Evolutionary conservation across 2,888 invertebrate species (phyloP), one percentile per base, ranked within the genome.

Genomic region (Margaritifera margaritifera): DNA sequence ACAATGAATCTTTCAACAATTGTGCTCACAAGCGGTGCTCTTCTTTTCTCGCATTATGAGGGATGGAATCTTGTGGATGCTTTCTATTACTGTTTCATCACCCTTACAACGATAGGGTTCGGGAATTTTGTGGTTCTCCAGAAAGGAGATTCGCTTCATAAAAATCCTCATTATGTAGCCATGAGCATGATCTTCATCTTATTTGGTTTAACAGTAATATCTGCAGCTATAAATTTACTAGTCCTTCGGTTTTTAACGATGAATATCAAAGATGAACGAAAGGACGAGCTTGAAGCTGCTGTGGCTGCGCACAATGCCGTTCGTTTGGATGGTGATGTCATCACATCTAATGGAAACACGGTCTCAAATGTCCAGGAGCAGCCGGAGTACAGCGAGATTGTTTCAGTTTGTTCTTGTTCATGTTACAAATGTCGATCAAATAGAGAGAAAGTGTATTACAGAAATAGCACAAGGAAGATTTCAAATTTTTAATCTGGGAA

Each of bases 71-170:
- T 98, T 90, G 84, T 91, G 56, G 90, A 91, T 72, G 95, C 97
- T 84, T 97, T 98, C 87, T 99, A 99, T 89, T 99, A 99, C 89
- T 99, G 99, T 89, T 98, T 99, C 89, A 98, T 99, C n/a, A 99
- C 98, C 0, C 92, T 98, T 54, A 99, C 98, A 2, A 99, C 98
- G 11, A 99, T 98, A 76, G 91, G 99, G 79, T 99, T 99, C 91
- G 99, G 99, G 71, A 99, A 99, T 91, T 99, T 97, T 94, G 99
- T 99, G 77, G 99, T 99, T 27, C 92, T 99, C 68, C 93, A 97
- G 94, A 98, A 98, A 86, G 96, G 98, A 87, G 95, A 96, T 90
- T 97, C 98, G 0, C 91, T 99, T 65, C 96, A 96, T 79, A 94
- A 95, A 81, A 95, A 97, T 88, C 98, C 98, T 0, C 97, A 98